Base-by-base conservation (phyloP, 2,797 vertebrate species). In the Pogonophryne albipinna region DNA sequence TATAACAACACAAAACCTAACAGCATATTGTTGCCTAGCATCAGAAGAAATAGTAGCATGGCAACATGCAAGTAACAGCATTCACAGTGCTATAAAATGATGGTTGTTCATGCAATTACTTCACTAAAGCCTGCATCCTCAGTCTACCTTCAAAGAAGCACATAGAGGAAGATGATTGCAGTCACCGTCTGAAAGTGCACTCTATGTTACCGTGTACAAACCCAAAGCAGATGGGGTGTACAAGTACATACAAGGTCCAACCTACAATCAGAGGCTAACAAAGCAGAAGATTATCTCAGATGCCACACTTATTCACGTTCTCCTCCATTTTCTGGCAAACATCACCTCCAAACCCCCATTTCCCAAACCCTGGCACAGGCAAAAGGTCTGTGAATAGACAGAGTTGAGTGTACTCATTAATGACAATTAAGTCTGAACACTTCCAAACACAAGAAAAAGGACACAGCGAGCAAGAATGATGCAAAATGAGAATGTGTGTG, bases 321-420 rank as follows among this genome's bases (percentile, higher is more conserved):
- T 44, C 13, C 49, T 70, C 19, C 49, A 14, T 62, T 70, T 63
- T 65, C 62, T 19, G 8, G 55, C 51, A 64, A 65, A 66, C 17
- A 10, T 23, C 27, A 38, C 57, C 44, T 53, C 45, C 42, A 42
- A 62, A 27, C 42, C 38, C 61, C 47, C 41, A 7, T 58, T 74
- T 20, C 16, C 57, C 51, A 47, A 7, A 17, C 34, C 41, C 53
- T 83, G 67, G 74, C 63, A 75, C 64, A 79, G 58, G 74, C 55
- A 60, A 58, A 20, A 70, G 58, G 68, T 74, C 76, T 78, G 76
- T 87, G 68, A 88, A 78, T 67, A 65, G 78, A 65, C 62, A 46
- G 62, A 84, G 55, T 61, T 60, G 66, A 81, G 83, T 65, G 82
- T 76, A 76, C 82, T 93, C 90, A 92, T 92, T 91, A 88, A 66